phyloP scores from a whole-genome alignment of 2,113 vertebrate genomes.

The Stercorarius parasiticus region DNA sequence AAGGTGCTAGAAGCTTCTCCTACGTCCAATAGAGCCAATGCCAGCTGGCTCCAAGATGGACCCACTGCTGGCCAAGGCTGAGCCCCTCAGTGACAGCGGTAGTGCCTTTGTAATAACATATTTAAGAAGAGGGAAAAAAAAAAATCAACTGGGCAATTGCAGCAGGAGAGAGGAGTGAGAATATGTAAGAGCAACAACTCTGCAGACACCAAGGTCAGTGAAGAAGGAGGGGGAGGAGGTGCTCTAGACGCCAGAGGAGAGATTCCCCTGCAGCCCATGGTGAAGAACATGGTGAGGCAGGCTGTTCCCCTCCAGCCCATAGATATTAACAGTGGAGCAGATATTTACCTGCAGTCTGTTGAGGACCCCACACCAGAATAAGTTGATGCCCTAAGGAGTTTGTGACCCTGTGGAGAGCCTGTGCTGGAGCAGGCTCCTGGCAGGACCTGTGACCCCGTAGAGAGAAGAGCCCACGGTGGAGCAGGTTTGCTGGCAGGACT shows the following conservation, averaged over 20 bases:
- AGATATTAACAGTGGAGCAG: background rate
- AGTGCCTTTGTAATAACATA: too few relatives aligned
- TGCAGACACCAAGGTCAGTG: background rate
- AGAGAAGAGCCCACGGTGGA: too few relatives aligned
- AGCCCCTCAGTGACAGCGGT: too few relatives aligned
- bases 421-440: background rate
- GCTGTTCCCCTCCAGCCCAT: background rate
- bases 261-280: background rate
- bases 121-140: too few relatives aligned
- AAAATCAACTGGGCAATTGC: too few relatives aligned
- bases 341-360: background rate
- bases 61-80: too few relatives aligned
- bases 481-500: background rate
- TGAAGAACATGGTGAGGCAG: background rate
- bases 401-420: background rate
- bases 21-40: too few relatives aligned
- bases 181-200: too few relatives aligned
- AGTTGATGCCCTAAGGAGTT: background rate
- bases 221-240: background rate
- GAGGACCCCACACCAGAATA: background rate
- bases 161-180: too few relatives aligned
- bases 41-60: too few relatives aligned
- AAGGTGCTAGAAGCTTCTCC: too few relatives aligned
- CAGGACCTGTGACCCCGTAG: too few relatives aligned
- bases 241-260: background rate